Base-by-base conservation (phyloP, 2,113 vertebrate species). In the Zootoca vivipara region DNA sequence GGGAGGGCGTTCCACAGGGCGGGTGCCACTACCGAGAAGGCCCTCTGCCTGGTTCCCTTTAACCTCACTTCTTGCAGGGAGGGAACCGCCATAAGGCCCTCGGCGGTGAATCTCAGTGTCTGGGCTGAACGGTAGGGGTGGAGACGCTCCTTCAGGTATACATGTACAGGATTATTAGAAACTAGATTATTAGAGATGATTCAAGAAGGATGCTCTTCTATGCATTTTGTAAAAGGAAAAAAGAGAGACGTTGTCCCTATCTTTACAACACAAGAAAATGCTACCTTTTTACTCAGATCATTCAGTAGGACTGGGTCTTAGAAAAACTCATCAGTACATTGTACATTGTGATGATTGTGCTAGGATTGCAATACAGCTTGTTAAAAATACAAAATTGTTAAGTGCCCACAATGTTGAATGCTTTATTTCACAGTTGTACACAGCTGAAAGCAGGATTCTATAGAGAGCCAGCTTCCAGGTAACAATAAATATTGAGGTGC, bases 91-190 rank as follows among this genome's bases (percentile, higher is more conserved):
- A 52, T 9, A 52, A 52, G 46, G 46, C 46, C 38, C 46, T 52
- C 46, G 0, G 46, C 2, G 10, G 9, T 52, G 46, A 9, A 52
- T 9, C 46, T 52, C 46, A 52, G 46, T 12, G 9, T 46, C 46
- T 9, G 0, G 46, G 46, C 10, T 52, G 46, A 52, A 1, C 0
- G 10, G 0, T 52, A 1, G 46, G 46, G 46, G 10, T 52, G 46
- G 46, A 52, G 46, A 12, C 0, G 2, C 46, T 52, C 46, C 46
- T 52, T 52, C 46, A n/a, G 20, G 69, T 70, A n/a, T 70, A n/a
- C 69, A 70, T n/a, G 13, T 70, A n/a, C 69, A 70, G 30, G 28
- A 70, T n/a, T 28, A 30, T n/a, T 70, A 28, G 10, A 30, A 70
- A 22, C 30, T 70, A 4, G 30, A 30, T 70, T 52, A 15, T 20